phyloP scores from a whole-genome alignment of 2,888 invertebrate genomes.

The Thera britannica region DNA sequence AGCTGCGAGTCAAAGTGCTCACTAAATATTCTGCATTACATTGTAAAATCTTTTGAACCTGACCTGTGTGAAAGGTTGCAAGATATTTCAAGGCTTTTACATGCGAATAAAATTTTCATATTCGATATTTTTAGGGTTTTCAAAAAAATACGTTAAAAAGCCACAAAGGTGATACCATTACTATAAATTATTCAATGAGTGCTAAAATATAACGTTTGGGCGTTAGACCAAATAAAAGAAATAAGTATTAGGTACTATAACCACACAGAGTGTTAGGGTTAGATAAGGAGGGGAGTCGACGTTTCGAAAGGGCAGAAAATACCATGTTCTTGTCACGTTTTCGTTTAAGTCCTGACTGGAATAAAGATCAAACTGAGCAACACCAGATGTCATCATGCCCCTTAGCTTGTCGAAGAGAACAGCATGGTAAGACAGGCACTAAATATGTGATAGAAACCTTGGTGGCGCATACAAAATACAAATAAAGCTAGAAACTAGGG shows the following conservation, averaged over 20 bases:
- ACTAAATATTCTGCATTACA: not conserved
- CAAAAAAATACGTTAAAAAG: conserved; percentile 2
- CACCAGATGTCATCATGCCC: conserved; percentile 33
- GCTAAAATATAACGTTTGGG: not conserved
- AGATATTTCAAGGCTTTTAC: not conserved
- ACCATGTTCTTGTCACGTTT: conserved; percentile 49
- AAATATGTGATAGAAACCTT: too few species aligned
- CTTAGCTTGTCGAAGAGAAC: not conserved
- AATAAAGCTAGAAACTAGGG: too few species aligned
- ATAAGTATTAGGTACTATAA: not conserved
- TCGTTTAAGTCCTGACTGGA: conserved; percentile 45
- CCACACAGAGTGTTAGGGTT: not conserved
- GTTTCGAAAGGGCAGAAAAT: conserved; percentile 34
- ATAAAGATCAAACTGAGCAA: conserved; percentile 43
- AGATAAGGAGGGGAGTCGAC: conserved; percentile 18
- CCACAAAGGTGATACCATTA: too few species aligned
- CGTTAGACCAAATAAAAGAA: not conserved
- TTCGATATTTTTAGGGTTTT: not conserved
- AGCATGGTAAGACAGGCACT: conserved; percentile 12
- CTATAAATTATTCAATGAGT: too few species aligned
- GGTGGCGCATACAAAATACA: too few species aligned
- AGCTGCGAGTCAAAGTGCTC: not conserved
- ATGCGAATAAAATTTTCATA: not conserved
- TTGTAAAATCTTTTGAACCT: not conserved
- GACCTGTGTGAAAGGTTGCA: not conserved